Conservation (phyloP, 2,113 vertebrate species). For the Silurus meridionalis region DNA sequence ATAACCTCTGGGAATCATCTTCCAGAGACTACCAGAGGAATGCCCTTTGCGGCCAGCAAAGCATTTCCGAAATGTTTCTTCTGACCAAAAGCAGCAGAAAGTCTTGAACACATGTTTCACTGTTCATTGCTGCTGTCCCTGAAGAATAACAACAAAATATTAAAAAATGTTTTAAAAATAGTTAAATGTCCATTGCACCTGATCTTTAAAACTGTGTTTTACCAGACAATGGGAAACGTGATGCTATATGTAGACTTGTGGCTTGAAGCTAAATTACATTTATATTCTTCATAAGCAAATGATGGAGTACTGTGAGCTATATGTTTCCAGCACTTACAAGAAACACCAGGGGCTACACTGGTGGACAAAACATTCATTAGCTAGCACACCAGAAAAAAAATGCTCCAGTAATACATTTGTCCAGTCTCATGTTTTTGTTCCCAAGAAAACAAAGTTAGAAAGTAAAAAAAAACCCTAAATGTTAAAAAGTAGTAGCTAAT, state of each 20-base stretch:
- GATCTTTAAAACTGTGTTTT: constrained; percentile 18
- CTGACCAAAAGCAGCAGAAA: constrained; percentile 60
- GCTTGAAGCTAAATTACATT: neutral
- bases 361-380: neutral
- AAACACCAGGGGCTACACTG: neutral
- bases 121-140: constrained; percentile 37
- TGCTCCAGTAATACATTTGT: neutral
- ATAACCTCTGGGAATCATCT: constrained; percentile 59
- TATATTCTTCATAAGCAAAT: neutral
- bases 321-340: neutral
- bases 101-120: constrained; percentile 54
- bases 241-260: neutral
- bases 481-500: no score
- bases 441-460: no score
- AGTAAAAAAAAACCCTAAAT: no score
- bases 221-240: neutral
- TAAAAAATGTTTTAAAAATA: constrained; percentile 39
- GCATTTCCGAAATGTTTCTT: constrained; percentile 63
- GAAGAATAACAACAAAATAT: constrained; percentile 45
- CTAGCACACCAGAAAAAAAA: neutral
- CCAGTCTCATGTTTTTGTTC: neutral
- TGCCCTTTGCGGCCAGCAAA: constrained; percentile 62
- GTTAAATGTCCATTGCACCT: constrained; percentile 28
- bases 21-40: constrained; percentile 60
- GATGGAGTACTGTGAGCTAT: neutral